Base-by-base conservation (phyloP, 2,113 vertebrate species). In the Hippocampus barbouri region DNA sequence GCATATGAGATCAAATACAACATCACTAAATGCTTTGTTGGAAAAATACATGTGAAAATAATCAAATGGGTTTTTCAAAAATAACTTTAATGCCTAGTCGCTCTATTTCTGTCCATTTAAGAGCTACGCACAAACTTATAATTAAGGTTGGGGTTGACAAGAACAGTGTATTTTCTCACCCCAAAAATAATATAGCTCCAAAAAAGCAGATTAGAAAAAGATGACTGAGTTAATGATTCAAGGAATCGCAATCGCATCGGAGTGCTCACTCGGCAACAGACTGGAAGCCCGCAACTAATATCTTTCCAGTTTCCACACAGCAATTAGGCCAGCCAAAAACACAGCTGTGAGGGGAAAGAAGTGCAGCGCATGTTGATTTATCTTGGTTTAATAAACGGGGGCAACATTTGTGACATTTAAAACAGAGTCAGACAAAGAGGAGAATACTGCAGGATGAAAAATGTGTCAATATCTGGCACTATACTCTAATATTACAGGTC, bases 251-350 rank as follows among this genome's bases (percentile, higher is more conserved):
- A 43, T 72, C 69, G 72, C 68, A 65, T 69, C 56, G 63, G 23
- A 78, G 56, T 12, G 2, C 41, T 79, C 64, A 25, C 74, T 83
- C 71, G 68, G 75, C 74, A 81, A 70, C 69, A 74, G 73, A 80
- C 76, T 87, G 87, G 86, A 90, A 90, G 76, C 71, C 63, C 84
- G 70, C 67, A 75, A 74, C 72, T 83, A 82, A 82, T 74, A 63
- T 69, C 59, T 77, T 54, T 82, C 83, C 78, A 85, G 80, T 84
- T 86, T 88, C 80, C 80, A 82, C 82, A 70, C 75, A 69, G 76
- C 78, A 85, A 85, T 85, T 80, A 80, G 82, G 69, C 62, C 65
- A 59, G 75, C 84, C 88, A 90, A 88, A 91, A 88, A 83, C 62
- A 41, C 68, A 83, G 76, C 65, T 56, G 82, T 73, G 66, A 54